Conservation (phyloP, 2,113 vertebrate genomes). For the Rutilus rutilus region DNA sequence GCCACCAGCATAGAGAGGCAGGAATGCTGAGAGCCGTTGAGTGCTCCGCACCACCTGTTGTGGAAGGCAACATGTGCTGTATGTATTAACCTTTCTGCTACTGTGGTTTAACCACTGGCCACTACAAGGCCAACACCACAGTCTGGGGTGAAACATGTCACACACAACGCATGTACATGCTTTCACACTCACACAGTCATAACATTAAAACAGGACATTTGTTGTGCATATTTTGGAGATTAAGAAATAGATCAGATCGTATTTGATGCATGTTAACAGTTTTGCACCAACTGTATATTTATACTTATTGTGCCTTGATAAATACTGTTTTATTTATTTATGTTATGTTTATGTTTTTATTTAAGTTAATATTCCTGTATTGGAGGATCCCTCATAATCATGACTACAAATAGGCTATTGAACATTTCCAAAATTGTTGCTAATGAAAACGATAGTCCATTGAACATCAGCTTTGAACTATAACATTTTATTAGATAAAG, state of each 20-base stretch:
- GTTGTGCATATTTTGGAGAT: neutral
- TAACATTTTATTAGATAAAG: too few relatives aligned
- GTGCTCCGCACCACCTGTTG: slow-evolving; percentile 91
- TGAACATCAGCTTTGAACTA: too few relatives aligned
- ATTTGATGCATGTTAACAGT: neutral
- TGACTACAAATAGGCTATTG: too few relatives aligned
- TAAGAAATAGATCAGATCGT: neutral
- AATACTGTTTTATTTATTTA: too few relatives aligned
- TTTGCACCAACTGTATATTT: neutral
- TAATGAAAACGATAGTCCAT: too few relatives aligned
- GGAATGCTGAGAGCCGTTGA: slow-evolving; percentile 86
- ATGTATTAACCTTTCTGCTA: slow-evolving; percentile 94
- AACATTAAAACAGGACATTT: slow-evolving; percentile 14
- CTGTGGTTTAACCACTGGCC: slow-evolving; percentile 82
- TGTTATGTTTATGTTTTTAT: neutral
- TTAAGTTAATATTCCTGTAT: neutral
- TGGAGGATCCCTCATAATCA: too few relatives aligned
- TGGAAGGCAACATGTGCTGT: slow-evolving; percentile 90
- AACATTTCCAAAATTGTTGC: too few relatives aligned
- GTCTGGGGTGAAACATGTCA: slow-evolving; percentile 32
- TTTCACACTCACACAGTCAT: slow-evolving; percentile 24
- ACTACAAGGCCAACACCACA: slow-evolving; percentile 56
- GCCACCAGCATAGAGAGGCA: slow-evolving; percentile 87
- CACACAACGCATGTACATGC: slow-evolving; percentile 25
- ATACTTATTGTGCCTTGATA: neutral